Evolutionary conservation across 1,140 invertebrate genomes (phyloP).

Genomic region (Battus philenor): DNA sequence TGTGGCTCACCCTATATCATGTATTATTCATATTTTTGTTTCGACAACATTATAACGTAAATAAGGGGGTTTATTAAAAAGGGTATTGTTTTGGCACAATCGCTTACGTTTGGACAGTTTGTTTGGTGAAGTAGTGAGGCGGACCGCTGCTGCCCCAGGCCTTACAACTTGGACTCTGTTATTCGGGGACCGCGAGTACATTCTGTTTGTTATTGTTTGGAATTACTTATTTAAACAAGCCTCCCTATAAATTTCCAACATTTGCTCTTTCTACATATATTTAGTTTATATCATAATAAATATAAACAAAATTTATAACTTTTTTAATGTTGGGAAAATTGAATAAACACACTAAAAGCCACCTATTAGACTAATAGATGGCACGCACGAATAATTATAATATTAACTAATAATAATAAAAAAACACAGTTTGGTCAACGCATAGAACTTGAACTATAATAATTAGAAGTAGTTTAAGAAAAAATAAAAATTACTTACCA

Average conservation of each 20-base stretch:
- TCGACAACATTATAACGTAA: not conserved
- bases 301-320: no score
- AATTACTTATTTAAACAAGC: conserved; percentile 44
- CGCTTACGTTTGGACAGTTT: conserved; percentile 1
- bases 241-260: conserved; percentile 35
- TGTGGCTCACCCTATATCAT: no score
- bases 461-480: not conserved
- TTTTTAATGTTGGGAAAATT: no score
- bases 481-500: conserved; percentile 4
- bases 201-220: conserved; percentile 50
- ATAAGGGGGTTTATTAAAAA: conserved; percentile 1
- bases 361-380: no score
- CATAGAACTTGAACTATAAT: no score
- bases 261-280: conserved; percentile 32
- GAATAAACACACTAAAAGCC: no score
- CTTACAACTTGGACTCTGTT: conserved; percentile 1
- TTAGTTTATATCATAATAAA: no score
- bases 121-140: conserved; percentile 1
- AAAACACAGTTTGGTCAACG: no score
- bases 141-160: not conserved
- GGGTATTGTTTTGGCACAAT: not conserved
- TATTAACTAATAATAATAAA: no score
- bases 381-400: no score
- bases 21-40: no score
- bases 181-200: conserved; percentile 13